A percentile compares a stretch with the other conserved stretches of the same genome.
Conservation (phyloP, 2,797 vertebrate species). For the Arnoldichthys spilopterus region DNA sequence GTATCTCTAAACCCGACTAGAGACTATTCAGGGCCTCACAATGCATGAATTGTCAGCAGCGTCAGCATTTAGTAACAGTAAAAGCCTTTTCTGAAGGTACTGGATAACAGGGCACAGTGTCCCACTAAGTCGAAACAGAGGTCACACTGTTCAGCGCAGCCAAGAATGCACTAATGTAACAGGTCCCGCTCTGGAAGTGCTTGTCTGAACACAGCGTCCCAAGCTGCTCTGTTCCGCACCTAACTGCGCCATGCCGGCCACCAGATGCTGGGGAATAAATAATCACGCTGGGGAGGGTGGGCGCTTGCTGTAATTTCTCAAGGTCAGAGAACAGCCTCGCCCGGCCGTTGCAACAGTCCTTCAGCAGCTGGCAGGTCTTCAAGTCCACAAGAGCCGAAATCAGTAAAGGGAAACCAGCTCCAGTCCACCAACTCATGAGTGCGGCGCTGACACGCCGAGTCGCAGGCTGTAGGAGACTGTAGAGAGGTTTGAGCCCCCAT, state of each 20-base stretch:
- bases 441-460: slow-evolving; percentile 64
- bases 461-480: slow-evolving; percentile 62
- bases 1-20: neutral
- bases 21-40: neutral
- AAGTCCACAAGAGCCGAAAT: slow-evolving; percentile 66
- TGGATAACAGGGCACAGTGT: slow-evolving; percentile 21
- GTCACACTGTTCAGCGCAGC: slow-evolving; percentile 44
- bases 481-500: slow-evolving; percentile 40
- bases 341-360: slow-evolving; percentile 39
- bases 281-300: slow-evolving; percentile 26
- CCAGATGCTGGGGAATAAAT: slow-evolving; percentile 56
- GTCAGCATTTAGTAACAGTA: neutral
- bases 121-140: slow-evolving; percentile 33
- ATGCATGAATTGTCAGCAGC: neutral
- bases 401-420: slow-evolving; percentile 53
- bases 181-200: slow-evolving; percentile 52
- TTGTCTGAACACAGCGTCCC: slow-evolving; percentile 32
- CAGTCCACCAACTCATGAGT: slow-evolving; percentile 54
- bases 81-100: slow-evolving; percentile 8
- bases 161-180: slow-evolving; percentile 54
- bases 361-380: slow-evolving; percentile 59
- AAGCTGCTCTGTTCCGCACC: slow-evolving; percentile 32
- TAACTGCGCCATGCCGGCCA: slow-evolving; percentile 21
- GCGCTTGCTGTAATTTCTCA: slow-evolving; percentile 45
- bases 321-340: slow-evolving; percentile 48